A percentile compares a stretch with the other conserved stretches of the same genome.
Evolutionary conservation across 2,797 vertebrate genomes (phyloP).

Genomic region (Lagorchestes hirsutus): DNA sequence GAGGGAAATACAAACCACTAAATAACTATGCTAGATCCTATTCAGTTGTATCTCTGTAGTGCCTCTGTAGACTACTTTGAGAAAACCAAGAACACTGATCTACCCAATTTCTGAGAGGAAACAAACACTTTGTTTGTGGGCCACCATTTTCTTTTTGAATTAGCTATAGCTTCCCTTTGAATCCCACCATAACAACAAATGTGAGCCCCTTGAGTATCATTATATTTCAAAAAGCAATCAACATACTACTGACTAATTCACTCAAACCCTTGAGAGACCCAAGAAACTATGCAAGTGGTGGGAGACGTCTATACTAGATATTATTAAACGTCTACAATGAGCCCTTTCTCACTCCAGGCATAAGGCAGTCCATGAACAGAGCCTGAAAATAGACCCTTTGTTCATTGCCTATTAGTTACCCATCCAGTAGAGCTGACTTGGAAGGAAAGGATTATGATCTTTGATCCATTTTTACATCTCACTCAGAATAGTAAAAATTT

Average conservation of each 20-base stretch:
- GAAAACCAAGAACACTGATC: not conserved
- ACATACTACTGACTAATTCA: not conserved
- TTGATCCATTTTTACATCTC: not conserved
- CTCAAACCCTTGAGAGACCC: not conserved
- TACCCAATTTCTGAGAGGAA: not conserved
- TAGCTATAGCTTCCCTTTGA: not conserved
- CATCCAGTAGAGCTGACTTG: not conserved
- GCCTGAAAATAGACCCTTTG: constrained; percentile 3
- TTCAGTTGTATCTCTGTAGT: not conserved
- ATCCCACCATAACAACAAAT: not conserved
- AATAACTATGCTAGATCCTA: not conserved
- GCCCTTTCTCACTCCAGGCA: not conserved
- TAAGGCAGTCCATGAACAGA: not conserved
- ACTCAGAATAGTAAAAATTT: not conserved
- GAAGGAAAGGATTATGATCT: not conserved
- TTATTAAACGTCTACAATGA: not conserved
- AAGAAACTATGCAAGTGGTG: not conserved
- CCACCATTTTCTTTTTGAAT: not conserved
- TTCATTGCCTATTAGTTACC: not conserved
- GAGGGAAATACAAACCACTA: not conserved
- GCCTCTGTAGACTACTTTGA: not conserved
- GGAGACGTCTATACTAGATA: not conserved
- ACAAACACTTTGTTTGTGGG: not conserved
- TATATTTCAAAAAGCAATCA: not conserved
- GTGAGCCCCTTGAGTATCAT: not conserved